A percentile compares a stretch with the other conserved stretches of the same genome.
These are phyloP conservation scores for Micronisus gabar DNA, from an alignment of 2,113 vertebrate species.

Conservation along the genomic window DNA sequence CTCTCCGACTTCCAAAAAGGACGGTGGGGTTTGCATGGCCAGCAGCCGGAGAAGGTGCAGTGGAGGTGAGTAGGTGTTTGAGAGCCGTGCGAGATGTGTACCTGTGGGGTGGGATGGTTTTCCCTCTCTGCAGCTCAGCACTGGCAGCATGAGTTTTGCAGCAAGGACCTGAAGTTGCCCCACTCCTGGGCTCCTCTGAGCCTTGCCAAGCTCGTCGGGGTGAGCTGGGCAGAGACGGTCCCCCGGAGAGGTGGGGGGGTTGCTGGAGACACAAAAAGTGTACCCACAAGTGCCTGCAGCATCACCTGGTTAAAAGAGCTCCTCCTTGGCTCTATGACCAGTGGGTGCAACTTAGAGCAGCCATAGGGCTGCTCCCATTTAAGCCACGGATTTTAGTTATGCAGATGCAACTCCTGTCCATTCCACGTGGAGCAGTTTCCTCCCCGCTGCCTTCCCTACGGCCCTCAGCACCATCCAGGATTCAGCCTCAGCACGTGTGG, in stretches of 20 bases:
- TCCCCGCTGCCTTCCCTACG: not conserved
- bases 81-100: rapidly evolving
- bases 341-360: not conserved
- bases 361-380: not conserved
- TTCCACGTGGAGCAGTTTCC: not conserved
- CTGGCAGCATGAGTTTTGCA: not conserved
- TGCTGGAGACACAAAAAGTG: not conserved
- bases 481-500: not conserved
- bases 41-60: not conserved
- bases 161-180: not conserved
- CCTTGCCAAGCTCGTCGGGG: no score
- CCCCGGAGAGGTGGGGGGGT: not conserved
- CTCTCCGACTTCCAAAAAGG: not conserved
- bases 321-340: not conserved
- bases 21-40: rapidly evolving
- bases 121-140: not conserved
- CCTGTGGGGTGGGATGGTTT: not conserved
- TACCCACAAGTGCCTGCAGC: not conserved
- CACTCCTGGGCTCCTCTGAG: not conserved
- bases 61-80: not conserved
- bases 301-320: not conserved
- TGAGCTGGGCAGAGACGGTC: not conserved
- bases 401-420: not conserved
- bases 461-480: not conserved
- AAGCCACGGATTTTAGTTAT: not conserved